Evolutionary conservation across 2,888 invertebrate genomes (phyloP), one percentile per base, ranked within the genome.

Genomic region (Lepidochitona cinerea): DNA sequence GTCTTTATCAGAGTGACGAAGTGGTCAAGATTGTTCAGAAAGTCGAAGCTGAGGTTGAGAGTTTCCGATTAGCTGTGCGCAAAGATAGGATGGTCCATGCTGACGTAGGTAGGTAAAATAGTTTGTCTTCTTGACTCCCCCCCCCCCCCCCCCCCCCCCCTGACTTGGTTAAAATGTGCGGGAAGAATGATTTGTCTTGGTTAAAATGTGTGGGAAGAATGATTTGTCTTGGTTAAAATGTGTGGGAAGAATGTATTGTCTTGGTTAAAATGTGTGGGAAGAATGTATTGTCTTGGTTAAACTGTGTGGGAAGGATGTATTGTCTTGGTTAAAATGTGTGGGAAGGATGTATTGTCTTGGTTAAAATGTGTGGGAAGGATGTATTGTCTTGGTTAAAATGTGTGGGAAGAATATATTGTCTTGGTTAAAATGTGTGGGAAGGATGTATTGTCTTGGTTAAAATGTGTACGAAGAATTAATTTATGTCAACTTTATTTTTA

Each of bases 11-110:
- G 78, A 94, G 93, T 65, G 91, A 93, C 0, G 92, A 93, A 82
- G 92, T 95, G 49, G 91, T 92, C 1, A 86, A 91, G 68, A 94
- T 95, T 0, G 93, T 96, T 72, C 91, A 93, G 14, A 95, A 94
- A 88, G 92, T 96, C 0, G 93, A 93, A 41, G 92, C 92, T 0
- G 94, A 94, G 76, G 93, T 97, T 36, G 95, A 96, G 81, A 94
- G 94, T 78, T 94, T 94, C 74, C 92, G 94, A n/a, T 92, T 97
- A 37, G 90, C 92, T 14, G 94, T 97, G 41, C 92, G 97, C 73
- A 92, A 92, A 35, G 97, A 97, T 89, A 93, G 94, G 75, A 94
- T 95, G 90, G 91, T 97, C 6, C 95, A 96, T 88, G 93, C 95
- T 69, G 96, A 97, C 91, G 92, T 96, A 41, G 95, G 93, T 93